phyloP scores from a whole-genome alignment of 2,888 invertebrate species.

The Dysmachus trigonus region DNA sequence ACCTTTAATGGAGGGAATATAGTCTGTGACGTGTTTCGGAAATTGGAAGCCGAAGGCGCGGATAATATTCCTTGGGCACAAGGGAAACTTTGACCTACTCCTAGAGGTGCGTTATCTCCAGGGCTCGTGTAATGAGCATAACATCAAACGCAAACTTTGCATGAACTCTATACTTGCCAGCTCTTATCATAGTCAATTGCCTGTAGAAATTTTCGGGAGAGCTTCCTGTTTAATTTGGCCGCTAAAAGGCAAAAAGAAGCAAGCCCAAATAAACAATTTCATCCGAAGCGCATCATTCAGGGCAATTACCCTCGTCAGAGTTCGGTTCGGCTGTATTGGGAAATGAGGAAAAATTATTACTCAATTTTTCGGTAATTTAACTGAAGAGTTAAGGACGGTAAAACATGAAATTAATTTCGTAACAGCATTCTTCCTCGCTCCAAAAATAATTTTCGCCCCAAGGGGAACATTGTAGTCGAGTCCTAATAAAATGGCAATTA shows the following conservation, averaged over 20 bases:
- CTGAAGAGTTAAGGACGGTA: not conserved
- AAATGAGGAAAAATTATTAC: not conserved
- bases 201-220: not conserved
- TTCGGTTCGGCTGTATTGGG: not conserved
- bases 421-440: not conserved
- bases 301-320: not conserved
- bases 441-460: not conserved
- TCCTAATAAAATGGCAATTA: not conserved
- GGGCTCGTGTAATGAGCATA: not conserved
- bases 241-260: not conserved
- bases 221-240: not conserved
- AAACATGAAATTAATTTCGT: not conserved
- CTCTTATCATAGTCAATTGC: not conserved
- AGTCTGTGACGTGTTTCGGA: not conserved
- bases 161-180: not conserved
- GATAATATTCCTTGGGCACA: not conserved
- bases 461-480: not conserved
- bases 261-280: not conserved
- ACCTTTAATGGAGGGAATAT: not conserved
- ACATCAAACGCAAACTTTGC: not conserved
- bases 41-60: not conserved
- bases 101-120: not conserved
- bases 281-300: not conserved
- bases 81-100: not conserved
- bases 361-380: not conserved